Conservation (phyloP, 1,140 invertebrate species). For the Adoxophyes honmai region DNA sequence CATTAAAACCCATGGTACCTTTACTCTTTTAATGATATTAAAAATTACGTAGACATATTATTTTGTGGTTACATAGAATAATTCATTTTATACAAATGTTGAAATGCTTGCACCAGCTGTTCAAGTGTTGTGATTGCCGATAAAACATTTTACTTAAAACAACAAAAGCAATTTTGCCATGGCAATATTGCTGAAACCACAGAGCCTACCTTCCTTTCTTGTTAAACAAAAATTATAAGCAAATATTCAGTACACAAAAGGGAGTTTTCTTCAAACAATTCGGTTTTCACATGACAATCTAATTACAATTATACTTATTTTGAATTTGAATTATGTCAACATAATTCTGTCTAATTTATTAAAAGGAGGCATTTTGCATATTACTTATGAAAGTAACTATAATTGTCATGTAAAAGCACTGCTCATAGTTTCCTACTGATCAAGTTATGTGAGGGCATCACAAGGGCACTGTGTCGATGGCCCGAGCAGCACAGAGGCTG, state of each 20-base stretch:
- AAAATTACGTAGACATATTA: constrained; percentile 75
- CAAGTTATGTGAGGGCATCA: constrained; percentile 62
- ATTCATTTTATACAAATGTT: constrained; percentile 72
- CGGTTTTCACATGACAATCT: constrained; percentile 56
- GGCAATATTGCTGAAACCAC: constrained; percentile 36
- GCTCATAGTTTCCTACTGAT: constrained; percentile 37
- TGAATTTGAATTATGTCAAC: constrained; percentile 17
- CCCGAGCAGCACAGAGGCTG: constrained; percentile 48
- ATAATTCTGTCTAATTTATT: not conserved
- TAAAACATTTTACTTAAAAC: constrained; percentile 48
- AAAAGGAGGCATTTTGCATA: constrained; percentile 10
- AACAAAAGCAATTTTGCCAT: constrained; percentile 36
- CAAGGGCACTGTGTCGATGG: constrained; percentile 62
- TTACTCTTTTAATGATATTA: constrained; percentile 63
- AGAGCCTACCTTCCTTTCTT: constrained; percentile 36
- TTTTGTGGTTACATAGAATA: constrained; percentile 73
- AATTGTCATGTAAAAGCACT: constrained; percentile 60
- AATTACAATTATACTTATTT: constrained; percentile 29
- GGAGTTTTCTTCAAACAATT: constrained; percentile 36
- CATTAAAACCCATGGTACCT: constrained; percentile 39
- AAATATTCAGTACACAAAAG: constrained; percentile 50
- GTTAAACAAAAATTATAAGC: constrained; percentile 51
- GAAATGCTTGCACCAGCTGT: constrained; percentile 54
- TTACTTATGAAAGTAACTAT: constrained; percentile 28
- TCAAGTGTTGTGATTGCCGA: constrained; percentile 45